phyloP scores from a whole-genome alignment of 2,797 vertebrate genomes.

The Podarcis siculus region DNA sequence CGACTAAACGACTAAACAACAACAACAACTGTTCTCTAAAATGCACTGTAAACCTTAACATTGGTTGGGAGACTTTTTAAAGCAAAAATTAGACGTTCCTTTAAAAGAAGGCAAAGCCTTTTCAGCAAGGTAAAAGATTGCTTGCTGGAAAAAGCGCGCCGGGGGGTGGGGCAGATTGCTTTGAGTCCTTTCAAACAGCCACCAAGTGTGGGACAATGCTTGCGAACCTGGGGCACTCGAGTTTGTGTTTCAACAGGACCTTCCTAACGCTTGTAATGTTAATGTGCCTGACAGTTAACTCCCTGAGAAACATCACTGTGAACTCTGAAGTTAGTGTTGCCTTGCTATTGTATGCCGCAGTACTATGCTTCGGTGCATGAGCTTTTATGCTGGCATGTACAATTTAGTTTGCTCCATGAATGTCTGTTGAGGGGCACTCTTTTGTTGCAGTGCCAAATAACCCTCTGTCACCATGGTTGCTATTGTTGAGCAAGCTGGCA shows the following conservation, averaged over 20 bases:
- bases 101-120: not conserved
- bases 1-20: too few species aligned
- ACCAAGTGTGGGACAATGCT: not conserved
- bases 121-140: not conserved
- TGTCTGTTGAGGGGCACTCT: not conserved
- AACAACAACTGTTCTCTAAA: not conserved
- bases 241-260: not conserved
- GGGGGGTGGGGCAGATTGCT: not conserved
- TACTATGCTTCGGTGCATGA: not conserved
- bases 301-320: not conserved
- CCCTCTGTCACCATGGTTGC: constrained; percentile 38
- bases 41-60: not conserved
- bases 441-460: constrained; percentile 9
- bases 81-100: not conserved
- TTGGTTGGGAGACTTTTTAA: not conserved
- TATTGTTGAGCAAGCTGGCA: constrained; percentile 25
- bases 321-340: not conserved
- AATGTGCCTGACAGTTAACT: not conserved
- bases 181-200: not conserved
- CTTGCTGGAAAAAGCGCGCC: accelerated
- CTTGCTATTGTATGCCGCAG: not conserved
- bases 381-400: not conserved
- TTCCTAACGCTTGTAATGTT: not conserved
- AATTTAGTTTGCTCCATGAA: constrained; percentile 1
- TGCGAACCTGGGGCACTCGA: not conserved